Percentiles rank a stretch among this genome's conserved stretches.
Conservation (phyloP, 2,113 vertebrate genomes). For the Gymnobelideus leadbeateri region DNA sequence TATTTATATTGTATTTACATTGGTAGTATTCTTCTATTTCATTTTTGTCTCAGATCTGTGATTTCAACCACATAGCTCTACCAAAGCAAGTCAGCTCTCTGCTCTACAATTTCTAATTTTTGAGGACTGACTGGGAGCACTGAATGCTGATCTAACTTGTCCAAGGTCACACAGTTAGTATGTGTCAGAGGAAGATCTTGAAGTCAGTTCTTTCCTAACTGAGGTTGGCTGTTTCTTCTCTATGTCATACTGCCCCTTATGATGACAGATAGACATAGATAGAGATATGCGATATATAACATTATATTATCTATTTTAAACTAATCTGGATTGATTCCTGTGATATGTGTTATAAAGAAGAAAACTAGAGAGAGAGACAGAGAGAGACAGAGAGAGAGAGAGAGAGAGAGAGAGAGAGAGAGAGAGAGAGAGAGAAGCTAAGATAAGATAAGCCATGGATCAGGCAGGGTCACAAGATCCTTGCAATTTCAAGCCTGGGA, state of each 20-base stretch:
- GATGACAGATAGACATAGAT: not conserved
- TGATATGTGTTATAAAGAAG: not conserved
- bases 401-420: too few relatives aligned
- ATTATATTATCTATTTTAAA: not conserved
- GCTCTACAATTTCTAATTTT: not conserved
- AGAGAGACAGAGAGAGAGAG: fast-evolving
- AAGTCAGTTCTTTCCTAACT: not conserved
- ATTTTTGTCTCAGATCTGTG: not conserved
- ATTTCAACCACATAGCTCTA: not conserved
- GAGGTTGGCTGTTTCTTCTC: not conserved
- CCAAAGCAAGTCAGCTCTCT: not conserved
- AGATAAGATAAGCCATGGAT: not conserved
- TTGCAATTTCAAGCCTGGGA: not conserved
- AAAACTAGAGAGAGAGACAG: not conserved
- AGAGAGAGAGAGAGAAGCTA: not conserved
- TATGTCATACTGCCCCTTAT: not conserved
- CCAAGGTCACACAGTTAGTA: not conserved
- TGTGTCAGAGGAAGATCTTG: not conserved
- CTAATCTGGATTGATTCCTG: not conserved
- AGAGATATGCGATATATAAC: not conserved
- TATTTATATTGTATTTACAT: too few relatives aligned
- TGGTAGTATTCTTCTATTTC: not conserved
- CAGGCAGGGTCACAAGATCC: not conserved
- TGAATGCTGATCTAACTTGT: not conserved
- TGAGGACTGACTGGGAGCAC: not conserved